A percentile compares a stretch with the other conserved stretches of the same genome.
These are phyloP conservation scores for Clarias gariepinus DNA, from an alignment of 2,113 vertebrate genomes.

Conservation along the genomic window DNA sequence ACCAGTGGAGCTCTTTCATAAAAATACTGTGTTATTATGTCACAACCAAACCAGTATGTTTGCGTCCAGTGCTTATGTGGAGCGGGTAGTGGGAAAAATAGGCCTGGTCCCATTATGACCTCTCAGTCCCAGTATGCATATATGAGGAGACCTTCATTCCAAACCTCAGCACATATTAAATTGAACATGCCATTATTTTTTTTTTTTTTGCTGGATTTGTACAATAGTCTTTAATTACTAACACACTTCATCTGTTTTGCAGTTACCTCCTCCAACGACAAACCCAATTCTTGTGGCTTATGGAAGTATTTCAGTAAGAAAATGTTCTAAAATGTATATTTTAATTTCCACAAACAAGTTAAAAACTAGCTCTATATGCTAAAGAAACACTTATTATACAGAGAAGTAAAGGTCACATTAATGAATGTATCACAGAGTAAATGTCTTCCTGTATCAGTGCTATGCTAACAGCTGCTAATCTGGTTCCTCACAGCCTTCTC, in stretches of 20 bases:
- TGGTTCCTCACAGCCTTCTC: constrained; percentile 75
- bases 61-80: not conserved
- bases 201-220: not conserved
- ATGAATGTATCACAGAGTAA: not conserved
- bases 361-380: not conserved
- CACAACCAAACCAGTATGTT: not conserved
- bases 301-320: constrained; percentile 87
- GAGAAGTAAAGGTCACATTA: not conserved
- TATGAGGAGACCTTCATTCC: not conserved
- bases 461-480: not conserved
- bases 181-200: no score
- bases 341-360: no score
- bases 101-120: not conserved
- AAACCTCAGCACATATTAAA: not conserved
- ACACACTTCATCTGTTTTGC: constrained; percentile 47
- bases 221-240: not conserved
- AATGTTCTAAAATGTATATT: not conserved
- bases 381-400: not conserved
- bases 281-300: constrained; percentile 87
- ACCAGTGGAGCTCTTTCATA: not conserved
- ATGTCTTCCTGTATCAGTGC: not conserved
- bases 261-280: constrained; percentile 81
- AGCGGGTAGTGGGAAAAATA: not conserved
- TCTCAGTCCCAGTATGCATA: not conserved
- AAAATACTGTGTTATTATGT: not conserved